Evolutionary conservation across 2,888 invertebrate species (phyloP), one percentile per base, ranked within the genome.

Genomic region (Drosophila yooni): DNA sequence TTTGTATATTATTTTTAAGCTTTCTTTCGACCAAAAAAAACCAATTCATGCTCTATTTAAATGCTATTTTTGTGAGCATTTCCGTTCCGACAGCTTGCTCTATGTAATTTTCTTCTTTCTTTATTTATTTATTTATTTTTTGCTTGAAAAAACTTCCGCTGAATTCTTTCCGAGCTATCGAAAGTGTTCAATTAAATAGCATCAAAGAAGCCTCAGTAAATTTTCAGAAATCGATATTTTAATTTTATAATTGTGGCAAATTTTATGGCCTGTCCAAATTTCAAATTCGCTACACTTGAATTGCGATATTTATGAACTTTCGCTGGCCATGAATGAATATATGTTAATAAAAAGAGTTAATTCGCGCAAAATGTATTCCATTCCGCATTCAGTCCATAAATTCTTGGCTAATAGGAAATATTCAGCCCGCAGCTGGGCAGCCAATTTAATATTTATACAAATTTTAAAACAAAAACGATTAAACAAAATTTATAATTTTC

Each of bases 401-500:
- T 63, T 79, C 34, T 21, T 10, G 18, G 53, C 52, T 50, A n/a
- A 48, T 76, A 63, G 46, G 46, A 21, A 43, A 63, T 53, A 88
- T 88, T 80, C 66, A 63, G 29, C 52, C 46, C 21, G 25, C 67
- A 54, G 63, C 71, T 71, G 61, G 21, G 21, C 61, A 78, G 67
- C 70, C 60, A 80, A 83, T 83, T 83, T 67, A 75, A 83, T 78
- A 83, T 88, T 81, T 88, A 83, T 83, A 74, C 77, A 72, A 78
- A 67, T 61, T 71, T 56, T 54, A 46, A 68, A 71, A 63, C 64
- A 71, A 71, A 72, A 79, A 68, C 52, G 43, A 29, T 52, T 65
- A 66, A 75, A 34, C 43, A 70, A 27, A 54, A 73, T 69, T 74
- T 62, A 75, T 72, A 79, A 73, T 81, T 79, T 46, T 75, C n/a